Percentiles rank a stretch among this genome's conserved stretches.
phyloP scores from a whole-genome alignment of 2,888 invertebrate genomes.

The Acanthosepion lycidas region DNA sequence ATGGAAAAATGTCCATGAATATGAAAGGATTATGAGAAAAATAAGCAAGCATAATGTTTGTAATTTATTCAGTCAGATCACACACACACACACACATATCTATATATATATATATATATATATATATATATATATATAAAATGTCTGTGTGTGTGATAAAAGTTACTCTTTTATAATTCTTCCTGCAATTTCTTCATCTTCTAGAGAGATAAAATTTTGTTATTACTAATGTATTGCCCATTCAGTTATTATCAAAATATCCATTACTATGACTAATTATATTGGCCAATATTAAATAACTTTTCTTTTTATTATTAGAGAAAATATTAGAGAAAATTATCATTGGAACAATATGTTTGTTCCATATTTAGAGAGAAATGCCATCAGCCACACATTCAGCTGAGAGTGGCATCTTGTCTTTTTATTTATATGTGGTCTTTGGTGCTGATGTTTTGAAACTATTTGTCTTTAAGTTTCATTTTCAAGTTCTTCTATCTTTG shows the following conservation, averaged over 20 bases:
- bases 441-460: not conserved
- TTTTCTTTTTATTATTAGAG: no score
- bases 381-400: not conserved
- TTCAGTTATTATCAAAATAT: not conserved
- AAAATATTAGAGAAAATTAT: not conserved
- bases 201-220: not conserved
- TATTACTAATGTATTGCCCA: not conserved
- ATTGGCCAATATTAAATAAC: not conserved
- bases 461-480: not conserved
- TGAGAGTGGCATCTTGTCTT: not conserved
- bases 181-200: not conserved
- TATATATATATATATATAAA: not conserved
- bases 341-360: not conserved
- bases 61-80: no score
- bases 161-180: not conserved
- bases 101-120: not conserved
- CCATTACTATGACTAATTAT: not conserved
- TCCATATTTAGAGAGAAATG: not conserved
- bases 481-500: not conserved
- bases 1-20: no score
- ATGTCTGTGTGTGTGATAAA: no score
- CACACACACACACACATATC: no score
- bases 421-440: not conserved
- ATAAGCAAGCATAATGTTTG: no score
- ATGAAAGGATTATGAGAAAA: no score